These are phyloP conservation scores for Cheilosia impressa DNA, from an alignment of 2,888 invertebrate species.

Conservation along the genomic window DNA sequence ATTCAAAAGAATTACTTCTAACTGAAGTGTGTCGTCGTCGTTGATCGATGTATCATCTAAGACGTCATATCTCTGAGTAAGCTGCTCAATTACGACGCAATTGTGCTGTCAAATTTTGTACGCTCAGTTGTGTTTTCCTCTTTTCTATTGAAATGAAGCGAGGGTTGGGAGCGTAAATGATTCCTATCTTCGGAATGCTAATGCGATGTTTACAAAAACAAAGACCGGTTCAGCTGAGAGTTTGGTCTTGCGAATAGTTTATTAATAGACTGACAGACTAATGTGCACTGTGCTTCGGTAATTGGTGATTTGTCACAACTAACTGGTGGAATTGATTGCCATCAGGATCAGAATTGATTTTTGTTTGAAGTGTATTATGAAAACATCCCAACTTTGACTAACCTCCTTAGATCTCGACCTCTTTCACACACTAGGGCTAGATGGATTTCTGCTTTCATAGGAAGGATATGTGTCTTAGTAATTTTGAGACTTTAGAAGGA, in stretches of 20 bases:
- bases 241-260: constrained; percentile 50
- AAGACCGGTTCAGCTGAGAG: neutral
- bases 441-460: no score
- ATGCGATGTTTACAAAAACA: constrained; percentile 16
- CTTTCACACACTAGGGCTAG: no score
- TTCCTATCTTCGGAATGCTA: constrained; percentile 37
- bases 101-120: constrained; percentile 26
- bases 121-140: constrained; percentile 9
- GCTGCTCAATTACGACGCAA: constrained; percentile 38
- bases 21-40: neutral
- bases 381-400: no score
- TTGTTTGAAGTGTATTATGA: no score
- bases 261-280: constrained; percentile 44
- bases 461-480: no score
- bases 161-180: constrained; percentile 11
- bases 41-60: constrained; percentile 55
- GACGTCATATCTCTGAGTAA: constrained; percentile 56
- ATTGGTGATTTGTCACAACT: no score
- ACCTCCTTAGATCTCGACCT: no score
- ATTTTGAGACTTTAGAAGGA: no score
- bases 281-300: neutral
- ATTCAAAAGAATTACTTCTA: constrained; percentile 28
- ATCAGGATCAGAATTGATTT: no score
- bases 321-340: no score
- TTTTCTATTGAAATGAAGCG: neutral